Conservation (phyloP, 2,888 invertebrate species). For the Anorthoa munda region DNA sequence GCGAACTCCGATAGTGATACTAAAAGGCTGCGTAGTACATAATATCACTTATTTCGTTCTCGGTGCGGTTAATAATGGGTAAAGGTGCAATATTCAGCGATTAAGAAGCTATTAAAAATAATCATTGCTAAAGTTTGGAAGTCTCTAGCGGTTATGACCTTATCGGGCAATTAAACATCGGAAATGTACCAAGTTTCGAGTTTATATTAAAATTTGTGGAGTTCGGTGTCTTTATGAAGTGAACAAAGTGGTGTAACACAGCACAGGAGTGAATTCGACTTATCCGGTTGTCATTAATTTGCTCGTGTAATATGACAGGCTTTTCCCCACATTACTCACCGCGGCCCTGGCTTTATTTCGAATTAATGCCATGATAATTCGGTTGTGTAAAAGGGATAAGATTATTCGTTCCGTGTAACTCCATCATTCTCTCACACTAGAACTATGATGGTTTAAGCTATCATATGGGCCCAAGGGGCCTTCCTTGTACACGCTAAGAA, state of each 20-base stretch:
- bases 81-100: constrained; percentile 28
- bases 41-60: constrained; percentile 46
- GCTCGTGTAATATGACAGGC: constrained; percentile 35
- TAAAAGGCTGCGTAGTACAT: constrained; percentile 49
- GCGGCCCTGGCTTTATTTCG: neutral
- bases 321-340: constrained; percentile 22
- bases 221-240: constrained; percentile 31
- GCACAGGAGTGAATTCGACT: constrained; percentile 34
- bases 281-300: constrained; percentile 39
- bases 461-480: too few species aligned
- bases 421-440: too few species aligned
- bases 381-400: too few species aligned
- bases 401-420: too few species aligned
- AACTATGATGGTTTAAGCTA: too few species aligned
- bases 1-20: constrained; percentile 56
- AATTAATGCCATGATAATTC: too few species aligned
- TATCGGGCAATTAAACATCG: constrained; percentile 50
- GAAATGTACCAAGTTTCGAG: constrained; percentile 48
- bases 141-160: constrained; percentile 49
- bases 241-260: constrained; percentile 24
- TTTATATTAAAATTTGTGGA: constrained; percentile 44
- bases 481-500: too few species aligned
- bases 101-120: constrained; percentile 57
- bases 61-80: constrained; percentile 42
- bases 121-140: constrained; percentile 58